A percentile compares a stretch with the other conserved stretches of the same genome.
phyloP scores from a whole-genome alignment of 2,797 vertebrate genomes.

The Selene dorsalis region DNA sequence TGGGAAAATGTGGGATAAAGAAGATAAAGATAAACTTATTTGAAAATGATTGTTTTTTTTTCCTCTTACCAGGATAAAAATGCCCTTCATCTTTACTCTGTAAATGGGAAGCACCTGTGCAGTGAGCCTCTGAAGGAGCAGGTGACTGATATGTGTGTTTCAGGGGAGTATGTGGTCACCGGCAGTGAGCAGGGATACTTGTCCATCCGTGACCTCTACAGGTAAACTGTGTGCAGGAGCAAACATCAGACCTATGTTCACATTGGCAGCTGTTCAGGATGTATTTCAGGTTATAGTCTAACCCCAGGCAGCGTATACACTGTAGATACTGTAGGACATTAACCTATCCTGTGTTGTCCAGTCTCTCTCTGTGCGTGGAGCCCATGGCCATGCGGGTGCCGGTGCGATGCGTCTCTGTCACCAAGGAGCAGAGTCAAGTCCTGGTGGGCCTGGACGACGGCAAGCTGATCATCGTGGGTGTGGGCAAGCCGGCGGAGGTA shows the following conservation, averaged over 20 bases:
- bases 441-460: slow-evolving; percentile 95
- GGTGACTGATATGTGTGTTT: slow-evolving; percentile 93
- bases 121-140: slow-evolving; percentile 93
- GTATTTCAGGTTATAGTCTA: not conserved
- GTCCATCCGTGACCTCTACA: slow-evolving; percentile 94
- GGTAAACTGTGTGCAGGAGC: slow-evolving; percentile 75
- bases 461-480: slow-evolving; percentile 96
- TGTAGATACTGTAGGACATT: not conserved
- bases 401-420: slow-evolving; percentile 92
- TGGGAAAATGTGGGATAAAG: not conserved
- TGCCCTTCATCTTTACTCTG: slow-evolving; percentile 93
- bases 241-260: not conserved
- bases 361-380: slow-evolving; percentile 87
- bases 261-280: not conserved
- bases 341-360: slow-evolving; percentile 58
- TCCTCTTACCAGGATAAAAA: slow-evolving; percentile 90
- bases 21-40: not conserved
- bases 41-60: not conserved
- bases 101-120: slow-evolving; percentile 93
- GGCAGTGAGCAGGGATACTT: slow-evolving; percentile 95
- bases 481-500: slow-evolving; percentile 98
- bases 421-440: slow-evolving; percentile 95
- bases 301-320: no score
- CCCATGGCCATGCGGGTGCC: slow-evolving; percentile 94
- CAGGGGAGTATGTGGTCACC: slow-evolving; percentile 89